Evolutionary conservation across 2,888 invertebrate genomes (phyloP), one percentile per base, ranked within the genome.

Genomic region (Leptarthrus brevirostris): DNA sequence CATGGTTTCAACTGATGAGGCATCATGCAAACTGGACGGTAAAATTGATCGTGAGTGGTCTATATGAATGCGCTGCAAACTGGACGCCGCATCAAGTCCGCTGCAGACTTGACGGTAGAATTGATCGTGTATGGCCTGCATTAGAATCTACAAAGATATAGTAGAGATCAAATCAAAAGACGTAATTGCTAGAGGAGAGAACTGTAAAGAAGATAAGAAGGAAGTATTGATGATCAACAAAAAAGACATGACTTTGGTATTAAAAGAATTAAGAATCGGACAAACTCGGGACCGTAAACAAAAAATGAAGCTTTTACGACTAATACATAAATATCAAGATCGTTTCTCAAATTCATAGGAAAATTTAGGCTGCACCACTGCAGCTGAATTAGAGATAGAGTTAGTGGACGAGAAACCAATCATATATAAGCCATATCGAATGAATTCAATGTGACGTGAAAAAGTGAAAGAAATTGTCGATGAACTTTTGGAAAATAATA

Each of bases 311-410:
- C 24, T 53, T 22, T 2, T 20, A 20, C 8, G 8, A 4, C 14
- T 71, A 2, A 16, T 56, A n/a, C 2, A 40, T 1, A 36, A 54
- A 34, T 56, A 56, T 44, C 4, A 16, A 56, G n/a, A 44, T 2
- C 30, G 58, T 26, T 72, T 72, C 58, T 14, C 72, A 8, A 3
- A 16, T 10, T n/a, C 44, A 2, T 4, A 30, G 0, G 14, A 2
- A 10, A 18, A 61, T 36, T 40, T 72, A 12, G 58, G 72, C 8
- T 72, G 72, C 44, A 24, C 56, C 3, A 12, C 24, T 3, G 14
- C 49, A 1, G 16, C 47, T 10, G 44, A 47, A 12, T 16, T 58
- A 0, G 18, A 58, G 14, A 72, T 58, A n/a, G 47, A 58, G 10
- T 22, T 53, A 53, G 12, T 53, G 20, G 24, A 53, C 22, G 22